These are phyloP conservation scores for Petrosia ficiformis DNA, from an alignment of 37 sponge, comb jelly and placozoan genomes.

Conservation along the genomic window DNA sequence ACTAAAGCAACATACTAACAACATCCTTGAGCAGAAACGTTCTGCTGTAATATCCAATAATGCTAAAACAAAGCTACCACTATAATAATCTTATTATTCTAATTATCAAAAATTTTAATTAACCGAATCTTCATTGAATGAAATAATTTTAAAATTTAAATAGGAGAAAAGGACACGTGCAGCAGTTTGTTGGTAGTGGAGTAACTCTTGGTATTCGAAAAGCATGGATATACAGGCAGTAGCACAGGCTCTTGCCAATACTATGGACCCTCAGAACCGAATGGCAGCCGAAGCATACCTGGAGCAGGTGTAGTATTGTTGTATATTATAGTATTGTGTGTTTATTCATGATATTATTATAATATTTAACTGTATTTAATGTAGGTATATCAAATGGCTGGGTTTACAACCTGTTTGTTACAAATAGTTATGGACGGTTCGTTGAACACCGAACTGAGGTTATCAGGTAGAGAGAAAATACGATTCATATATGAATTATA, in stretches of 20 bases:
- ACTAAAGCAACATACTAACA: no score
- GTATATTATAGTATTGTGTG: not conserved
- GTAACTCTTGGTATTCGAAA: no score
- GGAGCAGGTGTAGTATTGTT: conserved; percentile 21
- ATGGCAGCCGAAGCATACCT: conserved; percentile 46
- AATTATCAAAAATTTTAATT: no score
- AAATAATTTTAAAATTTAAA: no score
- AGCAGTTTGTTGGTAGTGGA: no score
- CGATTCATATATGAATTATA: not conserved
- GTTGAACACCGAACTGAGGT: conserved; percentile 26
- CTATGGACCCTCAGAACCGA: conserved; percentile 39
- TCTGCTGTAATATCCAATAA: no score
- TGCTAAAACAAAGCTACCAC: no score
- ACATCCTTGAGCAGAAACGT: no score
- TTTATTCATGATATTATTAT: not conserved
- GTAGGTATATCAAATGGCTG: conserved; percentile 34
- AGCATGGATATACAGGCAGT: conserved; percentile 51
- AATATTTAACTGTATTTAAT: not conserved
- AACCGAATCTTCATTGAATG: no score
- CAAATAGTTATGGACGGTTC: conserved; percentile 58
- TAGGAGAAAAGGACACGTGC: no score
- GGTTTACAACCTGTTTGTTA: conserved; percentile 61
- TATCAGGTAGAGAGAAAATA: conserved; percentile 50
- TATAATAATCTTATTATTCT: no score
- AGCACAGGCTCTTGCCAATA: conserved; percentile 33